phyloP scores from a whole-genome alignment of 2,888 invertebrate species.

The Synergus itoensis region DNA sequence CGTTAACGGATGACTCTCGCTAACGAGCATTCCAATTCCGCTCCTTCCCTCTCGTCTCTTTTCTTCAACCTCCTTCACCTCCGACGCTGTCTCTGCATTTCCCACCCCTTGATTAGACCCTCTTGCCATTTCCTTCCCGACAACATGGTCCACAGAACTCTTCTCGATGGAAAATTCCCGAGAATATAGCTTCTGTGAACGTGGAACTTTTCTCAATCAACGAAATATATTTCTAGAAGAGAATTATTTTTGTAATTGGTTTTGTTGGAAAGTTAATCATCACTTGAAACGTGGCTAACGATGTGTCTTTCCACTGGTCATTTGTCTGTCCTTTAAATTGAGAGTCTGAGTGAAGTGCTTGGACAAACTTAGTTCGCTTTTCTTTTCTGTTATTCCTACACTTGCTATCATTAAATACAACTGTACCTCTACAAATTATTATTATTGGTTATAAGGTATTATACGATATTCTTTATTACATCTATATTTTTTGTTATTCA shows the following conservation, averaged over 20 bases:
- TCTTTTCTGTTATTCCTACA: neutral
- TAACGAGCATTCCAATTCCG: constrained; percentile 77
- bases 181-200: too few relatives aligned
- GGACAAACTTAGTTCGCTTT: neutral
- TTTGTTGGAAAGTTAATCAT: constrained; percentile 4
- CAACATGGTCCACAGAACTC: neutral
- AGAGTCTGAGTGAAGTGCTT: neutral
- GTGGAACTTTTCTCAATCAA: neutral
- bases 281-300: neutral
- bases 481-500: neutral
- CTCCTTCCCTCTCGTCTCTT: constrained; percentile 54
- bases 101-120: constrained; percentile 44
- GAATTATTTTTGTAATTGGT: neutral
- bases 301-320: constrained; percentile 2
- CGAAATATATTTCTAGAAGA: neutral
- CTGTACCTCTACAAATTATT: neutral
- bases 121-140: constrained; percentile 52
- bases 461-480: neutral
- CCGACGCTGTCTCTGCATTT: constrained; percentile 48
- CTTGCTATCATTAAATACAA: neutral
- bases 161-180: neutral
- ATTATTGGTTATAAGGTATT: too few relatives aligned
- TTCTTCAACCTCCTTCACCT: constrained; percentile 46
- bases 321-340: constrained; percentile 5
- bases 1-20: constrained; percentile 78